Evolutionary conservation across 1,140 invertebrate genomes (phyloP), one percentile per base, ranked within the genome.

Genomic region (Spodoptera frugiperda): DNA sequence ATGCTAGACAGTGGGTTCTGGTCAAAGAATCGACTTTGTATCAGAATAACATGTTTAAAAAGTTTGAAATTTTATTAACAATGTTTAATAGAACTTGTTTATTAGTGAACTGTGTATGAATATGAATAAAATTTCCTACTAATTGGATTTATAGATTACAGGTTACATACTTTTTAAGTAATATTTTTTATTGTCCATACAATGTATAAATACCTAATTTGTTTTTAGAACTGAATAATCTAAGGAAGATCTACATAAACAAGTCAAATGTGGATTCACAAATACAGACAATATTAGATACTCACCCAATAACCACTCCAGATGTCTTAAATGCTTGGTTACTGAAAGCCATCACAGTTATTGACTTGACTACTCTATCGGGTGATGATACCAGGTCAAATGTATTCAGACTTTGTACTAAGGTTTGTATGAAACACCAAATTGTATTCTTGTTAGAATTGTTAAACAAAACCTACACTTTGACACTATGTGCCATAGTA

Each of bases 301-400:
- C 83, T n/a, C 84, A 91, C 81, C 67, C 78, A 33, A 82, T 94
- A 17, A 78, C 88, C 78, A 93, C 94, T 79, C 33, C 33, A 10
- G 88, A 96, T 75, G 95, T 95, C 86, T 94, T 96, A 94, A 94
- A 96, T 77, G 95, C 95, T 17, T 98, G 97, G 97, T 94, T 98
- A 11, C 83, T 98, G 39, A 96, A 96, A 88, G 97, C 97, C 17
- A 93, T 99, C 3, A 96, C 96, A 67, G 96, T 97, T 76, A 98
- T 99, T 77, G 99, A 99, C 94, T 95, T 99, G 63, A 99, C 99
- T 14, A 99, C 98, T 33, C 94, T 99, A 49, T 95, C 96, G 48
- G 96, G 98, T 11, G 98, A 99, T 95, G 99, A 99, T 91, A 99
- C 98, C 9, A 86, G 92, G 14, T 95, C 95, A 12, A 98, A 97